These are phyloP conservation scores for Orientallactaga sibirica DNA, from an alignment of 2,797 vertebrate species.

Conservation along the genomic window DNA sequence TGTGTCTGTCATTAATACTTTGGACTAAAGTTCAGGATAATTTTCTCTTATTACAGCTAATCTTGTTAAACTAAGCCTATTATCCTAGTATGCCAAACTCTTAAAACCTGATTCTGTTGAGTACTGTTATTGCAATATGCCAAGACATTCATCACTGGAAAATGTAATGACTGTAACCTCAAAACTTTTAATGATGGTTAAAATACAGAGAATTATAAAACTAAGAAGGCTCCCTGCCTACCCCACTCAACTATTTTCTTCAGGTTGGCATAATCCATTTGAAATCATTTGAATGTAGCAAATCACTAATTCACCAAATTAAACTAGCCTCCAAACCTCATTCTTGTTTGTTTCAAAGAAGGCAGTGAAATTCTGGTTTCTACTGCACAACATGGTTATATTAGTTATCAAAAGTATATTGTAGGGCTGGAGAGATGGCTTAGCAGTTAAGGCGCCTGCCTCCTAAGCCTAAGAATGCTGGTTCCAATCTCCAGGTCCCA, in stretches of 20 bases:
- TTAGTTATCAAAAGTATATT: background rate
- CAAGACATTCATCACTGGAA: constrained; percentile 3
- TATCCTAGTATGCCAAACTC: background rate
- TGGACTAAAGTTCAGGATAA: constrained; percentile 1
- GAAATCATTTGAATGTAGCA: background rate
- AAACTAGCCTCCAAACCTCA: background rate
- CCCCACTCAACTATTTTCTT: background rate
- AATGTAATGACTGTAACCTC: background rate
- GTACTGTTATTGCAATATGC: background rate
- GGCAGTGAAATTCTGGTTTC: background rate
- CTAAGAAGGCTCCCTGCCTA: background rate
- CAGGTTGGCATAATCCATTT: background rate
- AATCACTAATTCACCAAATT: constrained; percentile 16
- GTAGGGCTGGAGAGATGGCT: too few relatives aligned
- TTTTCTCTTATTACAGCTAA: background rate
- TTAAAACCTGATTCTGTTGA: background rate
- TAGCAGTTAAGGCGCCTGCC: too few relatives aligned
- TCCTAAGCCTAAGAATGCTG: too few relatives aligned
- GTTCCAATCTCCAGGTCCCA: too few relatives aligned
- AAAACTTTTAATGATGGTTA: background rate
- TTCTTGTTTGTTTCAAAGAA: background rate
- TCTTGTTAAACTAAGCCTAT: background rate
- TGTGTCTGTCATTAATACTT: constrained; percentile 18
- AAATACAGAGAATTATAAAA: background rate
- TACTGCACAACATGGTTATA: background rate